Percentiles rank a stretch among this genome's conserved stretches.
phyloP scores from a whole-genome alignment of 2,797 vertebrate species.

The Microctenopoma stevenorrisi region DNA sequence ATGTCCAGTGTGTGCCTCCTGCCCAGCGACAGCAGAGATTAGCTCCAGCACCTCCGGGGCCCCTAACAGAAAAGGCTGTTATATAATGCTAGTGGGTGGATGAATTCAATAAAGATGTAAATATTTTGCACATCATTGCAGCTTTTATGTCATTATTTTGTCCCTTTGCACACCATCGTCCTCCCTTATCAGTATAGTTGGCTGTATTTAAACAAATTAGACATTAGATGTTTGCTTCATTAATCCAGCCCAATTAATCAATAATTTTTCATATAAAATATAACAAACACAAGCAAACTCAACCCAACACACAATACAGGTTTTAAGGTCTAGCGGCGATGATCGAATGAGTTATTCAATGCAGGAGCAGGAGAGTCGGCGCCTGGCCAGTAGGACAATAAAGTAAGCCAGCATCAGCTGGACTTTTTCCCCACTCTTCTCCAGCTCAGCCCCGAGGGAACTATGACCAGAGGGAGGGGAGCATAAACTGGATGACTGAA shows the following conservation, averaged over 20 bases:
- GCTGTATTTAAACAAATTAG: conserved; percentile 2
- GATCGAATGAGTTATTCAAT: conserved; percentile 57
- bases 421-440: conserved; percentile 74
- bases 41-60: too few species aligned
- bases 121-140: background rate
- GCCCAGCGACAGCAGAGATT: too few species aligned
- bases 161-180: background rate
- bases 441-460: conserved; percentile 72
- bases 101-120: background rate
- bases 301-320: conserved; percentile 47
- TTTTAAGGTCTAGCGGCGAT: conserved; percentile 48
- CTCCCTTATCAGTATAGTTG: background rate
- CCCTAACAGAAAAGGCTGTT: too few species aligned
- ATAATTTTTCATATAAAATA: conserved; percentile 23
- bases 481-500: conserved; percentile 64
- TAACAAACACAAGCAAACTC: conserved; percentile 49
- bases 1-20: too few species aligned
- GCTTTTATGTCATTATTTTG: background rate
- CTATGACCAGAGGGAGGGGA: conserved; percentile 71
- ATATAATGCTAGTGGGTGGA: too few species aligned
- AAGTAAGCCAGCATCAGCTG: conserved; percentile 58
- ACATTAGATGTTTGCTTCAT: conserved; percentile 21
- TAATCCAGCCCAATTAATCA: conserved; percentile 27
- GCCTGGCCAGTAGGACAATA: conserved; percentile 41
- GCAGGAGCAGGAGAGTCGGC: conserved; percentile 44